Percentiles rank a stretch among this genome's conserved stretches.
Evolutionary conservation across 2,113 vertebrate species (phyloP).

Genomic region (Amphiprion ocellaris): DNA sequence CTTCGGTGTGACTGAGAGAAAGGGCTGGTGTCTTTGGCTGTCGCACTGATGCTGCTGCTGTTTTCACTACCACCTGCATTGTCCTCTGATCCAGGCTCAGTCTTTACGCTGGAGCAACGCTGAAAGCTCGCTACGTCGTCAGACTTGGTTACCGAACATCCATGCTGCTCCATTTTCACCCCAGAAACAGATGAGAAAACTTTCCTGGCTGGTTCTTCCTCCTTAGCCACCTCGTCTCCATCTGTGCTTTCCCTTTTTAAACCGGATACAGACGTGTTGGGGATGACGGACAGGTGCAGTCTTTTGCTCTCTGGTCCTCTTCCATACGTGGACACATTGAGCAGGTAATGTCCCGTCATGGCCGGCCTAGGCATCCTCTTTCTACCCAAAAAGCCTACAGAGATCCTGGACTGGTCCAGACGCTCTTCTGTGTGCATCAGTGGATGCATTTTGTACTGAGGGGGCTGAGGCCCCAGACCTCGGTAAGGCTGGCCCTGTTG

Average conservation of each 20-base stretch:
- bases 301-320: conserved; percentile 91
- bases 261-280: conserved; percentile 72
- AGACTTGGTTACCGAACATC: conserved; percentile 44
- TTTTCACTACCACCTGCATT: conserved; percentile 40
- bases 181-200: conserved; percentile 34
- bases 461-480: conserved; percentile 71
- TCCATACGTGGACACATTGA: conserved; percentile 97
- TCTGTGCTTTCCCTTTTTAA: conserved; percentile 81
- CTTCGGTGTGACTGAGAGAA: conserved; percentile 84
- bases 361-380: conserved; percentile 91
- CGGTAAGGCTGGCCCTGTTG: conserved; percentile 83
- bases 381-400: conserved; percentile 89
- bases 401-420: conserved; percentile 85
- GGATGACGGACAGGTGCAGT: conserved; percentile 77
- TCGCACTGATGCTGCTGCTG: conserved; percentile 59
- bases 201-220: conserved; percentile 48
- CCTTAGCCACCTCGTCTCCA: conserved; percentile 60
- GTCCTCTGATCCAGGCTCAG: conserved; percentile 78
- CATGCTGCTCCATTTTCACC: conserved; percentile 82
- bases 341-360: conserved; percentile 97
- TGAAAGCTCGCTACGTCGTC: conserved; percentile 46
- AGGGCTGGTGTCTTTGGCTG: conserved; percentile 88
- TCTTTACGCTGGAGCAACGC: conserved; percentile 69
- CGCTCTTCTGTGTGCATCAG: conserved; percentile 76
- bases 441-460: conserved; percentile 78